Evolutionary conservation across 2,888 invertebrate genomes (phyloP), one percentile per base, ranked within the genome.

Genomic region (Carpatolechia fugitivella): DNA sequence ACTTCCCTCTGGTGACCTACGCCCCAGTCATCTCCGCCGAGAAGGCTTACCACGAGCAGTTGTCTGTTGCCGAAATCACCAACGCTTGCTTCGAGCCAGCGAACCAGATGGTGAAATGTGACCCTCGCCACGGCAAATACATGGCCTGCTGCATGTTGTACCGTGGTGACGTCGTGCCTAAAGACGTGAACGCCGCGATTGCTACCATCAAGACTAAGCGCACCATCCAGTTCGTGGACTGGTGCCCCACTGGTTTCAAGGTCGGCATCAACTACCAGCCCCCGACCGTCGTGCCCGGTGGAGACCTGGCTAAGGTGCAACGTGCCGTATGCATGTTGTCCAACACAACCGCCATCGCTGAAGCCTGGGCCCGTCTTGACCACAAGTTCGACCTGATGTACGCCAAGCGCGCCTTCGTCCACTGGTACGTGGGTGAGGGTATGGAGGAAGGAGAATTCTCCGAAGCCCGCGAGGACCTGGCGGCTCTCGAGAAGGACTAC

Each of bases 301-400:
- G 98, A 30, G 98, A 98, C 82, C 85, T 97, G 84, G 98, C 98
- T 62, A 98, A 97, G 91, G 98, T 98, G 33, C 97, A 97, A 85
- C 95, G 98, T 73, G 98, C 98, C 64, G 98, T 99, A 20, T 99
- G 98, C 94, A 98, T 98, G 98, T 93, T 98, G 92, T 98, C n/a
- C n/a, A n/a, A n/a, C n/a, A n/a, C n/a, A n/a, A n/a, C n/a, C n/a
- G n/a, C n/a, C n/a, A n/a, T n/a, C 82, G 98, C 97, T 16, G 98
- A 98, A 85, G 98, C 98, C 38, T 98, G 98, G 98, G 97, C 97
- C 18, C 95, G 98, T 76, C 92, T 98, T 60, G 98, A 98, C 90
- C 97, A 97, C 89, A 98, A 98, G 91, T 97, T 98, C 87, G 98
- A 98, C 85, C 92, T 98, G 60, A 98, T 98, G 97, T 98, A 98